These are phyloP conservation scores for Drosophila fulvimacula DNA, from an alignment of 2,888 invertebrate species.

Conservation along the genomic window DNA sequence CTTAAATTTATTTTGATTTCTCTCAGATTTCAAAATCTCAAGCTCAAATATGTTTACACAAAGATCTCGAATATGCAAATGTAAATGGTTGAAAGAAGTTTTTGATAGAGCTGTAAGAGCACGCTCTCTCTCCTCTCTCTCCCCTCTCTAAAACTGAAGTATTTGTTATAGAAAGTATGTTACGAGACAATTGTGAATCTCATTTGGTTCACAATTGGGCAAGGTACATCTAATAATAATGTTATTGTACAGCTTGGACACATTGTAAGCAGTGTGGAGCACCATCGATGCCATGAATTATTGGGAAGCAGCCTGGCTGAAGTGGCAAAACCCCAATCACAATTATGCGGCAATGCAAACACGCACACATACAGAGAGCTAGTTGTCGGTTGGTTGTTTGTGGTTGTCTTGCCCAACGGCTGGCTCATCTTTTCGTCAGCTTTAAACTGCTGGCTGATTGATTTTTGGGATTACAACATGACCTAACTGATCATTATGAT, in stretches of 20 bases:
- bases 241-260: conserved; percentile 40
- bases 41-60: conserved; percentile 1
- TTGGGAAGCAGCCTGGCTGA: conserved; percentile 37
- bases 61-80: conserved; percentile 3
- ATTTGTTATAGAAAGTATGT: conserved; percentile 14
- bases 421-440: conserved; percentile 50
- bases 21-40: not conserved
- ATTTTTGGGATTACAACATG: conserved; percentile 66
- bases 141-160: not conserved
- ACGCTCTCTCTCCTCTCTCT: not conserved
- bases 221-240: conserved; percentile 46
- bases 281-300: conserved; percentile 55
- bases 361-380: conserved; percentile 21
- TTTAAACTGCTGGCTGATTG: conserved; percentile 50
- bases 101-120: conserved; percentile 5
- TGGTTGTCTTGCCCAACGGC: conserved; percentile 44
- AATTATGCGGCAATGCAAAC: conserved; percentile 54
- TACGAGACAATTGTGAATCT: conserved; percentile 6
- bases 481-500: conserved; percentile 69
- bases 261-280: conserved; percentile 60
- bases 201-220: conserved; percentile 15
- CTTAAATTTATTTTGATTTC: conserved; percentile 1
- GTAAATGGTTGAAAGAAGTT: not conserved
- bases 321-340: conserved; percentile 56
- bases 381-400: conserved; percentile 15